Evolutionary conservation across 2,113 vertebrate genomes (phyloP).

Genomic region (Heterotis niloticus): DNA sequence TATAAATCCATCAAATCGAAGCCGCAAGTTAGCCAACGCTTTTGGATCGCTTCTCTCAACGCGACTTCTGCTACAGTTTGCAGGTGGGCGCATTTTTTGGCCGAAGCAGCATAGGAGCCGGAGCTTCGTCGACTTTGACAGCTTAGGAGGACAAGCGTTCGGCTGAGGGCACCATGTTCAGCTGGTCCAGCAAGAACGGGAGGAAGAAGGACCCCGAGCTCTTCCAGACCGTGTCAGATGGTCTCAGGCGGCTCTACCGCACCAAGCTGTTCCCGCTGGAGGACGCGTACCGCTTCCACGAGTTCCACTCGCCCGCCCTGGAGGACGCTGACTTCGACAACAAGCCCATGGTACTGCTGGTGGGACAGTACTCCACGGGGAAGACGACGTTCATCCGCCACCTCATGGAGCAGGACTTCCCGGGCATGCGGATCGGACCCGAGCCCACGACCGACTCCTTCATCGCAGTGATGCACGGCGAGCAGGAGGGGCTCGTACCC

Average conservation of each 20-base stretch:
- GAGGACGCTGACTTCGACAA: conserved; percentile 79
- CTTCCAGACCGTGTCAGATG: conserved; percentile 76
- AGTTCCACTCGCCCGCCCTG: conserved; percentile 80
- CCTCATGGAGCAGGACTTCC: conserved; percentile 76
- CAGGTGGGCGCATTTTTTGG: too few species aligned
- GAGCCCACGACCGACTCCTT: conserved; percentile 59
- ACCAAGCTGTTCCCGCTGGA: conserved; percentile 78
- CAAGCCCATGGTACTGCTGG: conserved; percentile 77
- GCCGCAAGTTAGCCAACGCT: too few species aligned
- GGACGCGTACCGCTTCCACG: conserved; percentile 80
- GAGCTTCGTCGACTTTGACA: background rate
- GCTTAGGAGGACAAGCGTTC: background rate
- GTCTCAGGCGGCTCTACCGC: conserved; percentile 69
- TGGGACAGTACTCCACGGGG: conserved; percentile 83
- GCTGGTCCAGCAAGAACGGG: conserved; percentile 72
- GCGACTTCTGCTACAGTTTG: too few species aligned
- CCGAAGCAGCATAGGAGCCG: too few species aligned
- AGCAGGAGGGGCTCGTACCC: conserved; percentile 67
- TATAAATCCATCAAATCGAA: too few species aligned
- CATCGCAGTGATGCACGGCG: conserved; percentile 74
- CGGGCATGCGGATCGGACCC: conserved; percentile 74
- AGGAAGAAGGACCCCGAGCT: conserved; percentile 72
- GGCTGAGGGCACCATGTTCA: conserved; percentile 64
- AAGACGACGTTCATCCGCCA: conserved; percentile 82
- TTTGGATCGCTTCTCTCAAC: too few species aligned